phyloP scores from a whole-genome alignment of 2,888 invertebrate species.

The Agrotis exclamationis region DNA sequence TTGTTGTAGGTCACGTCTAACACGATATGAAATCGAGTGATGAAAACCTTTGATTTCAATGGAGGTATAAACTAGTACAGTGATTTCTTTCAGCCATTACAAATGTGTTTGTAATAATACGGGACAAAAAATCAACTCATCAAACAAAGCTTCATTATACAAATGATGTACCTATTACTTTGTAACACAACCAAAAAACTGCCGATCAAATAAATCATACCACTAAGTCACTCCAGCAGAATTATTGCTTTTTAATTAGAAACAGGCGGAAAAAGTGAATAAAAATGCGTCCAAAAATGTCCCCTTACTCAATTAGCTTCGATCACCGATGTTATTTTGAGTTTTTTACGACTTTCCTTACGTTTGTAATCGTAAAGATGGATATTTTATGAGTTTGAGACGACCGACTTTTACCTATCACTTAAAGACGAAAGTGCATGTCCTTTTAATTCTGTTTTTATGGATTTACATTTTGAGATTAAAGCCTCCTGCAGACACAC shows the following conservation, averaged over 20 bases:
- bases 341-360: conserved; percentile 61
- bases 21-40: neutral
- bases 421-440: conserved; percentile 19
- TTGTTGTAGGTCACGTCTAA: neutral
- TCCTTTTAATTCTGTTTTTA: conserved; percentile 24
- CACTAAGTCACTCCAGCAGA: conserved; percentile 68
- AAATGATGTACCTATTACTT: conserved; percentile 48
- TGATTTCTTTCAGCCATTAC: neutral
- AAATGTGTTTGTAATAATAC: neutral
- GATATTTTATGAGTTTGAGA: conserved; percentile 46
- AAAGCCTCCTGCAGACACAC: too few species aligned
- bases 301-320: conserved; percentile 74
- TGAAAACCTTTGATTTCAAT: neutral
- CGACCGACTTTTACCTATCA: conserved; percentile 2
- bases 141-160: conserved; percentile 25
- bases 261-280: conserved; percentile 75
- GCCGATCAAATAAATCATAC: conserved; percentile 75
- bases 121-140: neutral
- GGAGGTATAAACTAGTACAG: neutral
- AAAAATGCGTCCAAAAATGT: conserved; percentile 60
- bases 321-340: conserved; percentile 69
- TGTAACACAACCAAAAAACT: conserved; percentile 63
- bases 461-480: too few species aligned
- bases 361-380: conserved; percentile 66
- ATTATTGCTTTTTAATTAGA: conserved; percentile 80